Conservation (phyloP, 2,113 vertebrate genomes). For the Ginglymostoma cirratum region DNA sequence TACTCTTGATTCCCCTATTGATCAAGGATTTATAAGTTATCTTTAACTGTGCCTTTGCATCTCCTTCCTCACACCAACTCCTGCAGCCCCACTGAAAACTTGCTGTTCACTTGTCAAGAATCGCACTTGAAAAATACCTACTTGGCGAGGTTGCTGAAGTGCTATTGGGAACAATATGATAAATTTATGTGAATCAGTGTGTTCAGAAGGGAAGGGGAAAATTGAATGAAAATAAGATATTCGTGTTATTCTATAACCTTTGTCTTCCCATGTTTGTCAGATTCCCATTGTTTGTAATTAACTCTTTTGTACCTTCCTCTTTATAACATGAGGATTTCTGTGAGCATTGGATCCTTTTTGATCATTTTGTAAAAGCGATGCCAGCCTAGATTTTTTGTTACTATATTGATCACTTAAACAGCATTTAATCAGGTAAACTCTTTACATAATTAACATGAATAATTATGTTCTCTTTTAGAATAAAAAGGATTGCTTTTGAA, state of each 20-base stretch:
- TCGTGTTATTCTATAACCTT: background rate
- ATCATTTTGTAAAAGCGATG: background rate
- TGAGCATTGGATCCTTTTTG: background rate
- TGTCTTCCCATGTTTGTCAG: background rate
- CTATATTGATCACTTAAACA: background rate
- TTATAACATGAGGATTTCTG: background rate
- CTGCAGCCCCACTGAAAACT: background rate
- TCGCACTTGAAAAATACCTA: background rate
- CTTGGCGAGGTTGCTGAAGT: background rate
- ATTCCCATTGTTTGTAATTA: background rate
- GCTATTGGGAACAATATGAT: background rate
- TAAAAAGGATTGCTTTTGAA: conserved; percentile 47
- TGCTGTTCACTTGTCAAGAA: background rate
- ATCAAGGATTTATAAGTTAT: too few species aligned
- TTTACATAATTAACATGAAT: background rate
- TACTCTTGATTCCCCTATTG: too few species aligned
- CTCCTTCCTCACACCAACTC: too few species aligned
- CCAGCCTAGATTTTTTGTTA: background rate
- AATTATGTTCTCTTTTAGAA: conserved; percentile 43
- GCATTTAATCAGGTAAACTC: background rate
- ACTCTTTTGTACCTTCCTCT: background rate
- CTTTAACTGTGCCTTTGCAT: background rate
- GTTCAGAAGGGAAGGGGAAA: background rate
- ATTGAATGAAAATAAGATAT: background rate
- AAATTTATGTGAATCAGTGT: background rate